These are phyloP conservation scores for Drosophila yooni DNA, from an alignment of 2,888 invertebrate genomes.

Conservation along the genomic window DNA sequence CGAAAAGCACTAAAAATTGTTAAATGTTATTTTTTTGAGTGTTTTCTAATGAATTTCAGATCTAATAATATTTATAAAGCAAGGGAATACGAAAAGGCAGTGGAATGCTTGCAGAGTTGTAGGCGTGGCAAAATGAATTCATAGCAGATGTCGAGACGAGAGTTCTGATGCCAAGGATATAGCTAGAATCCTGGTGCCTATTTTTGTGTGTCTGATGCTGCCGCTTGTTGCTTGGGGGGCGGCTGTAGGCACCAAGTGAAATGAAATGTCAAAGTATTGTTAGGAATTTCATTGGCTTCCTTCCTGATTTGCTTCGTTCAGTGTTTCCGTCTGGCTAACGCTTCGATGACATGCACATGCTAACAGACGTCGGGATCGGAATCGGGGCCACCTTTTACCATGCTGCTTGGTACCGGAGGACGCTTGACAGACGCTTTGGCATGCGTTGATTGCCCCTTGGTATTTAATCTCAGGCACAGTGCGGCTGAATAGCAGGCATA, in stretches of 20 bases:
- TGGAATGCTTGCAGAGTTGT: conserved; percentile 30
- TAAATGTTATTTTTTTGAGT: not conserved
- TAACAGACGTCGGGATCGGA: conserved; percentile 15
- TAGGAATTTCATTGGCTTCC: conserved; percentile 56
- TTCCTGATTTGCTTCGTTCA: conserved; percentile 61
- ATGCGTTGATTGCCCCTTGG: conserved; percentile 73
- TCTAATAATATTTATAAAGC: not conserved
- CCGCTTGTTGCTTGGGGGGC: conserved; percentile 6
- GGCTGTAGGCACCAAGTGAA: conserved; percentile 31
- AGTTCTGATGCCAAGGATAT: conserved; percentile 12
- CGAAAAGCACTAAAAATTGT: not conserved
- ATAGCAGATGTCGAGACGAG: conserved; percentile 56
- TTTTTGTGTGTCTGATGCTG: conserved; percentile 9
- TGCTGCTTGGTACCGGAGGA: conserved; percentile 10
- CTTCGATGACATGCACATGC: conserved; percentile 38
- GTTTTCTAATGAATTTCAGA: not conserved
- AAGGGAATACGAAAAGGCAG: conserved; percentile 16
- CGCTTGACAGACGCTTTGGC: conserved; percentile 51
- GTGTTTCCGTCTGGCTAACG: conserved; percentile 34
- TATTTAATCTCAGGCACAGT: conserved; percentile 64
- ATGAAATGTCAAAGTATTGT: conserved; percentile 66
- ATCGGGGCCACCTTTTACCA: conserved; percentile 11
- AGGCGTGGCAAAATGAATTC: conserved; percentile 59
- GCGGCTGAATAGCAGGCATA: conserved; percentile 38
- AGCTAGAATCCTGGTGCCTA: not conserved